A percentile compares a stretch with the other conserved stretches of the same genome.
Evolutionary conservation across 2,888 invertebrate genomes (phyloP).

Genomic region (Pandemis heparana): DNA sequence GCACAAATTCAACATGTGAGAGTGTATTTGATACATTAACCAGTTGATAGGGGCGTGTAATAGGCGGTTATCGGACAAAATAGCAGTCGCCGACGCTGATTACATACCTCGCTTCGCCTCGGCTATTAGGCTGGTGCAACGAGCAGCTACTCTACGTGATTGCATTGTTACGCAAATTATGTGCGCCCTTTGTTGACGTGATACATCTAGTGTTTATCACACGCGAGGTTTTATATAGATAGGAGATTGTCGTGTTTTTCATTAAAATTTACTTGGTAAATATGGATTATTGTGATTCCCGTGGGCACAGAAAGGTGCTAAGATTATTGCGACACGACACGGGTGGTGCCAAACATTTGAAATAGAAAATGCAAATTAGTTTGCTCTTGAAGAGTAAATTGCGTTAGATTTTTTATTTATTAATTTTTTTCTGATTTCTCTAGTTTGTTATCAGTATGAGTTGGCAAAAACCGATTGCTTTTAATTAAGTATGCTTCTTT

Average conservation of each 20-base stretch:
- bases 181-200: not conserved
- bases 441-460: no score
- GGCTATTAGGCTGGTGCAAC: conserved; percentile 7
- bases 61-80: conserved; percentile 14
- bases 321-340: no score
- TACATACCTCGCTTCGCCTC: conserved; percentile 1
- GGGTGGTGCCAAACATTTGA: no score
- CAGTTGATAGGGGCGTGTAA: conserved; percentile 3
- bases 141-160: conserved; percentile 5
- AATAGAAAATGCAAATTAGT: no score
- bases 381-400: no score
- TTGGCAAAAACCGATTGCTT: no score
- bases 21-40: conserved; percentile 12
- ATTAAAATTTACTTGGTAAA: not conserved
- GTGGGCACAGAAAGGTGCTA: no score
- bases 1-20: conserved; percentile 9
- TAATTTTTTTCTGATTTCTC: no score
- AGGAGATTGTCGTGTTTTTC: not conserved
- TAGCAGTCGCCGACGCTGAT: conserved; percentile 13
- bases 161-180: conserved; percentile 15
- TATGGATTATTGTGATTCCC: no score
- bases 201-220: not conserved
- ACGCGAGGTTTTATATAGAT: not conserved
- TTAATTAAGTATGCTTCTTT: no score
- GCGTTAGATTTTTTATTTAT: no score